Evolutionary conservation across 2,113 vertebrate genomes (phyloP), one percentile per base, ranked within the genome.

Genomic region (Hippocampus mohnikei): DNA sequence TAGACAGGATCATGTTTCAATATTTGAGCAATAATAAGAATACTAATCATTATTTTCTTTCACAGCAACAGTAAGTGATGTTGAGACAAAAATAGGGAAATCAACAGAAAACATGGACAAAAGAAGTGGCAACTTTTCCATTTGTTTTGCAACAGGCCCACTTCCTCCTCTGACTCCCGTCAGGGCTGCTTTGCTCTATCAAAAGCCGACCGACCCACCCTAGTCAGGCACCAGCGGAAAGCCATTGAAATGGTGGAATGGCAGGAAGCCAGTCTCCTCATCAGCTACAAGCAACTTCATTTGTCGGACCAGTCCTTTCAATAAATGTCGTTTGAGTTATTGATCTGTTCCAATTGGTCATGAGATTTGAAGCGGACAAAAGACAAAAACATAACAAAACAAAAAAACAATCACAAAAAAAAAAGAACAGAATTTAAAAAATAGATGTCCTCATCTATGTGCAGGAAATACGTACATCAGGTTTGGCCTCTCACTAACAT

Each of bases 231-330:
- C 53, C 65, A 64, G 72, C 58, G 58, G 80, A 78, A 84, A 55
- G 66, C 64, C 61, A 46, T 80, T 81, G 63, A 80, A 66, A 78
- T 61, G 73, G 59, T 25, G 42, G 8, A 70, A 77, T 60, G 81
- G 80, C 74, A 81, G 79, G 71, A 83, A 79, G 79, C 81, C 84
- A 69, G 68, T 10, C 64, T 79, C 71, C 76, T 84, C 80, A 58
- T 78, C 86, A 84, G 80, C 81, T 84, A 82, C 78, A 81, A 83
- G 78, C 81, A 82, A 72, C 81, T 76, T 78, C 81, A 87, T 88
- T 85, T 87, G 81, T 87, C 73, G 59, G 68, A 76, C 2, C 12
- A 52, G 64, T 84, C 77, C 80, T 85, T 69, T 81, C 74, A 74
- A 76, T 68, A 75, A 80, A 79, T 83, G 76, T 67, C 76, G 87